Evolutionary conservation across 2,113 vertebrate genomes (phyloP).

Genomic region (Tylochromis polylepis): DNA sequence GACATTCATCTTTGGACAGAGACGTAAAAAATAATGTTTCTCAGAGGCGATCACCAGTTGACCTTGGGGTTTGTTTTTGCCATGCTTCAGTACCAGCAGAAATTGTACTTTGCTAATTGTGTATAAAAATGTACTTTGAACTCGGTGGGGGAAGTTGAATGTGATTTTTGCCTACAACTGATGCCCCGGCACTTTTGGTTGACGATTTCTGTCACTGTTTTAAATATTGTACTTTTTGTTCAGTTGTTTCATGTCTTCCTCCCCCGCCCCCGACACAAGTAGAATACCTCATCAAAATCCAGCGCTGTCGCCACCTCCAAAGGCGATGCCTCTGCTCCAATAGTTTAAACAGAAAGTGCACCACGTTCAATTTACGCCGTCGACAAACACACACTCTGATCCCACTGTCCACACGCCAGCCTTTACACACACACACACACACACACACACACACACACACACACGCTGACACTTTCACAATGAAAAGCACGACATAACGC

Average conservation of each 20-base stretch:
- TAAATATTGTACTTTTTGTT: slow-evolving; percentile 41
- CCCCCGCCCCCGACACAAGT: neutral
- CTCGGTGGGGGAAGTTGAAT: slow-evolving; percentile 51
- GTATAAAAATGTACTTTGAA: slow-evolving; percentile 67
- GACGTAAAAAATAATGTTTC: slow-evolving; percentile 47
- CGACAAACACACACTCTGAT: neutral
- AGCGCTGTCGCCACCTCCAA: slow-evolving; percentile 37
- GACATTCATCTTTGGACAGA: slow-evolving; percentile 63
- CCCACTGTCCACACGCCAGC: neutral
- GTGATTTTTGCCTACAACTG: slow-evolving; percentile 55
- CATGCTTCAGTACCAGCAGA: slow-evolving; percentile 46
- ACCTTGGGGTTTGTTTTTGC: slow-evolving; percentile 53
- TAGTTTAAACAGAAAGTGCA: slow-evolving; percentile 38
- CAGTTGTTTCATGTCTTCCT: slow-evolving; percentile 50
- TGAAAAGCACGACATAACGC: neutral
- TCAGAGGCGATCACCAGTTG: slow-evolving; percentile 55
- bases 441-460: neutral
- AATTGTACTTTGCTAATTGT: slow-evolving; percentile 67
- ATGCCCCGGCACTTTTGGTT: slow-evolving; percentile 22
- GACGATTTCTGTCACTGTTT: slow-evolving; percentile 29
- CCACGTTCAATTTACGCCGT: slow-evolving; percentile 25
- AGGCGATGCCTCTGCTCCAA: slow-evolving; percentile 39
- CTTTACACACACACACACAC: neutral
- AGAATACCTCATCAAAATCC: slow-evolving; percentile 40
- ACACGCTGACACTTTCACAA: neutral